Base-by-base conservation (phyloP, 2,797 vertebrate species). In the Rhabdophis nuchalis region DNA sequence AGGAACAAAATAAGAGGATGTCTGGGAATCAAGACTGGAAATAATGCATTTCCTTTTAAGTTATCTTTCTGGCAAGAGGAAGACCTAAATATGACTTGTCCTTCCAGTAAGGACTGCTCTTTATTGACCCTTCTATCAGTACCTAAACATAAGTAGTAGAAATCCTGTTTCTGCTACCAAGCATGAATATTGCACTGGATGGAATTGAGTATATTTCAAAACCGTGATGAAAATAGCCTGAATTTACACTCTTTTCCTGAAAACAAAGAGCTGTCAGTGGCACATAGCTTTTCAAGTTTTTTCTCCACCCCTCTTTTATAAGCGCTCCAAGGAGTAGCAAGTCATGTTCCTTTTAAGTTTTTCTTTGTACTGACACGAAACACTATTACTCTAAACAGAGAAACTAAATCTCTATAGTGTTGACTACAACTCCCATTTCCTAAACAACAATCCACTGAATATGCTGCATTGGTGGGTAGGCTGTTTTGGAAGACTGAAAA, bases 1-100 rank as follows among this genome's bases (percentile, higher is more conserved):
- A 93, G 89, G 5, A 90, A 54, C 60, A 89, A 92, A 82, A 88
- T 29, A 93, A 93, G 88, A 93, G 86, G 58, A 90, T 86, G 72
- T 91, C 46, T 2, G 27, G 91, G 20, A 95, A 90, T 68, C 87
- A 86, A 64, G 36, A 77, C 77, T 77, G 88, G 87, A 68, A 92
- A 92, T 36, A 68, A 46, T 54, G 50, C 13, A 14, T n/a, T 89
- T 92, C 92, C 89, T 93, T 1, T 6, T 90, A 92, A 68, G 88
- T 85, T 89, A 54, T 85, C 77, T 57, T 88, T 92, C 72, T 90
- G 89, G 89, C 85, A 92, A 82, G 27, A 88, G 89, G 87, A 91
- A 60, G 89, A 54, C 68, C 86, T 90, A 88, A 90, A 91, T 72
- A 77, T 89, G 60, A 86, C 72, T 61, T 77, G 25, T 88, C 58